phyloP scores from a whole-genome alignment of 2,113 vertebrate species.

The Trematocara nigrifrons region DNA sequence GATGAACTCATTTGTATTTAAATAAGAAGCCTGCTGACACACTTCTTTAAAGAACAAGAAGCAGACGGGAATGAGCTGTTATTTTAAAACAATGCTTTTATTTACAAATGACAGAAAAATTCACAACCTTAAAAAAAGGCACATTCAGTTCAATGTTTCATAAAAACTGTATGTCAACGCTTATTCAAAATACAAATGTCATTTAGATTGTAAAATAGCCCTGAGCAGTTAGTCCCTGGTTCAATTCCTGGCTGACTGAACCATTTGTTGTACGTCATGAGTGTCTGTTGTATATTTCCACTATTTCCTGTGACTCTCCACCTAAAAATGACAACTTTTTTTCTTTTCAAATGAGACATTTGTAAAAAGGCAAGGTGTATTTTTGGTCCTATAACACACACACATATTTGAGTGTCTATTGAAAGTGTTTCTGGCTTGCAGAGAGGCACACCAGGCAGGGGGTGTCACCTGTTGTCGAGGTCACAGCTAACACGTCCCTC shows the following conservation, averaged over 20 bases:
- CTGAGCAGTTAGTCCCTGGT: background rate
- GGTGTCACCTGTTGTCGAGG: slow-evolving; percentile 60
- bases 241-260: background rate
- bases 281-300: background rate
- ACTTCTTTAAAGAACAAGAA: background rate
- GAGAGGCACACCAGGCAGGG: background rate
- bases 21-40: slow-evolving; percentile 47
- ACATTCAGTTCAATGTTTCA: background rate
- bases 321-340: background rate
- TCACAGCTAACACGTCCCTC: slow-evolving; percentile 62
- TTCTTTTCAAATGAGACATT: background rate
- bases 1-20: slow-evolving; percentile 28
- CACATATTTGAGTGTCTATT: background rate
- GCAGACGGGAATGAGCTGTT: background rate
- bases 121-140: background rate
- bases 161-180: slow-evolving; percentile 3
- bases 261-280: background rate
- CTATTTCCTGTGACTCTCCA: background rate
- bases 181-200: background rate
- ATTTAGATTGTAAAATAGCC: background rate
- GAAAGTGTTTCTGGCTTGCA: background rate
- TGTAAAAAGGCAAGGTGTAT: background rate
- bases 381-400: slow-evolving; percentile 35
- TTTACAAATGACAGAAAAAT: slow-evolving; percentile 54
- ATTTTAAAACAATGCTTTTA: slow-evolving; percentile 52